A percentile compares a stretch with the other conserved stretches of the same genome.
Conservation (phyloP, 2,888 invertebrate genomes). For the Lutraria lutraria region DNA sequence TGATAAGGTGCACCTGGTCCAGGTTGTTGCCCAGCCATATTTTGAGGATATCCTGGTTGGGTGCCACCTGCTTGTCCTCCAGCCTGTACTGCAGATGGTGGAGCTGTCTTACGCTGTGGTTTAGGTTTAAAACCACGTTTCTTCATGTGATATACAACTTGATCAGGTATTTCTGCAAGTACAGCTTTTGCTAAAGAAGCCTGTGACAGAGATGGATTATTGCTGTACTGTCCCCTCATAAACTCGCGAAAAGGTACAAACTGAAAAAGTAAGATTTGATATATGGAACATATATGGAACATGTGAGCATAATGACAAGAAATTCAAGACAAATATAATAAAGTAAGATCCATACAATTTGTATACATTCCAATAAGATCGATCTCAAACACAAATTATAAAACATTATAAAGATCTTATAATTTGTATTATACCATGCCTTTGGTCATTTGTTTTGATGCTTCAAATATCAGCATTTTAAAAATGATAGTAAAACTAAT, state of each 20-base stretch:
- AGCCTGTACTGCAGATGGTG: slow-evolving; percentile 31
- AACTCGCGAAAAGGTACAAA: slow-evolving; percentile 85
- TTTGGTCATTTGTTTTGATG: too few species aligned
- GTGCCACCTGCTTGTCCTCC: slow-evolving; percentile 5
- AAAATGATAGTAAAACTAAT: too few species aligned
- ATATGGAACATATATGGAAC: too few species aligned
- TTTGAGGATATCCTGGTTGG: slow-evolving; percentile 33
- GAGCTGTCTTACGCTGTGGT: slow-evolving; percentile 46
- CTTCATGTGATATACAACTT: slow-evolving; percentile 88
- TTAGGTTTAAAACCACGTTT: slow-evolving; percentile 78
- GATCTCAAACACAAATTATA: too few species aligned
- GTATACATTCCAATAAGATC: too few species aligned
- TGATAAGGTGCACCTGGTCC: neutral
- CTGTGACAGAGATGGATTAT: slow-evolving; percentile 74
- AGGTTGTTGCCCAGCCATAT: slow-evolving; percentile 29
- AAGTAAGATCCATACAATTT: too few species aligned
- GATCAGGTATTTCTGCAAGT: slow-evolving; percentile 85
- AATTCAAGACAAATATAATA: too few species aligned
- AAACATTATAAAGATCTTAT: too few species aligned
- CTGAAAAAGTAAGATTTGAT: slow-evolving; percentile 63
- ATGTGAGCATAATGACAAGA: too few species aligned
- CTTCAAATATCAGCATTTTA: too few species aligned
- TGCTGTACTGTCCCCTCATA: slow-evolving; percentile 65
- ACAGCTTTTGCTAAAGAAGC: slow-evolving; percentile 88
- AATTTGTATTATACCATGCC: too few species aligned